Base-by-base conservation (phyloP, 2,113 vertebrate genomes). In the Dunckerocampus dactyliophorus region DNA sequence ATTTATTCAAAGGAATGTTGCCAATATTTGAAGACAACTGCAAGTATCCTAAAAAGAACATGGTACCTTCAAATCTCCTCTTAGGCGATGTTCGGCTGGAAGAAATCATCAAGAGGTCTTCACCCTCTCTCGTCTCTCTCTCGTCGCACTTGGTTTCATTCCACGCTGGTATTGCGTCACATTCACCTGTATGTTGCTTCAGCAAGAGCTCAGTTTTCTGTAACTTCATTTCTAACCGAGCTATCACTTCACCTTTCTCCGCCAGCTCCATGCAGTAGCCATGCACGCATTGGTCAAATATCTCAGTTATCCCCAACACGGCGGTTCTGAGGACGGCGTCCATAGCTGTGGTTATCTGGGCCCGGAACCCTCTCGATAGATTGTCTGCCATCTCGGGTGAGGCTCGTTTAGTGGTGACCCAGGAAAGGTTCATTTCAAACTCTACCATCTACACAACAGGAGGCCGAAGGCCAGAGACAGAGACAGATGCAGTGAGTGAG, bases 281-380 rank as follows among this genome's bases (percentile, higher is more conserved):
- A 12, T 59, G 57, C 0, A 89, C 37, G 17, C 69, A 79, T 47
- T 42, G 63, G 59, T 89, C 86, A 69, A 87, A 88, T 55, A 89
- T 72, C 17, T 24, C 62, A 47, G 81, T 77, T 20, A 89, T 65
- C 52, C 88, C 81, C 49, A 59, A 64, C 54, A 83, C 57, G 0
- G 84, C 67, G 4, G 31, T 77, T 50, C 60, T 73, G 24, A 87
- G 42, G 21, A 82, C 6, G 0, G 66, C 42, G 15, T 90, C 82
- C 81, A 90, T 83, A 13, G 80, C 51, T 6, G 73, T 69, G 16
- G 64, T 77, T 49, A 90, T 45, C 58, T 87, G 80, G 49, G 74
- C 49, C 52, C 54, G 55, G 58, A 87, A 79, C 6, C 19, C 59
- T 56, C 50, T 65, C 2, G 34, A 64, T 6, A 81, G 48, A 13